Base-by-base conservation (phyloP, 2,113 vertebrate species). In the Ammodramus savannarum region DNA sequence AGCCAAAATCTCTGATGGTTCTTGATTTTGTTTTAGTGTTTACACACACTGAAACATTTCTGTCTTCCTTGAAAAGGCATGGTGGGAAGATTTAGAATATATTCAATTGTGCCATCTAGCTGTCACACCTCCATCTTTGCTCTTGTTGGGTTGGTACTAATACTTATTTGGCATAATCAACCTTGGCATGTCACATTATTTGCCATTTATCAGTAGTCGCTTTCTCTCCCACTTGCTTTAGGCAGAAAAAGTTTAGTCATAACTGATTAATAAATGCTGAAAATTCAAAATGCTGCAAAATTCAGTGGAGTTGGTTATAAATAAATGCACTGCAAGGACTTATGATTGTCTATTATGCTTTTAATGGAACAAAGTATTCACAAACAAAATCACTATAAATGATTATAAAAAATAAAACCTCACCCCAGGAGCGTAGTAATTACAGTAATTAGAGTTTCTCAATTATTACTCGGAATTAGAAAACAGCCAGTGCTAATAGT, bases 361-460 rank as follows among this genome's bases (percentile, higher is more conserved):
- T 96, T 92, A 90, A 38, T 90, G 65, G 49, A 82, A 80, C 22
- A 62, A 94, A 93, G 72, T 85, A 77, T 91, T 94, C 91, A 87
- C 46, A 5, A 61, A 82, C 46, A 76, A 86, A 86, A 90, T 38
- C 12, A 29, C 62, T 82, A 59, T 66, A 91, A 93, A 93, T 91
- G 77, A 89, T 90, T 77, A 86, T 27, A 83, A 89, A 96, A 97
- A 93, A 83, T 67, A 95, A 93, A 96, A 74, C 55, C 78, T 89
- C 67, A 90, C 79, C 87, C 65, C 68, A 84, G 85, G 75, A 91
- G 68, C 91, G 52, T 67, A 34, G 49, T 94, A 96, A 91, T 96
- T 96, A 86, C 68, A 84, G 94, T 96, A 94, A 97, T 96, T 94
- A 93, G 78, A 83, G 82, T 91, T 96, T 63, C 16, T 25, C 91